Evolutionary conservation across 53 echinoderm and acorn worm species (phyloP).

Genomic region (Apostichopus leukothele): DNA sequence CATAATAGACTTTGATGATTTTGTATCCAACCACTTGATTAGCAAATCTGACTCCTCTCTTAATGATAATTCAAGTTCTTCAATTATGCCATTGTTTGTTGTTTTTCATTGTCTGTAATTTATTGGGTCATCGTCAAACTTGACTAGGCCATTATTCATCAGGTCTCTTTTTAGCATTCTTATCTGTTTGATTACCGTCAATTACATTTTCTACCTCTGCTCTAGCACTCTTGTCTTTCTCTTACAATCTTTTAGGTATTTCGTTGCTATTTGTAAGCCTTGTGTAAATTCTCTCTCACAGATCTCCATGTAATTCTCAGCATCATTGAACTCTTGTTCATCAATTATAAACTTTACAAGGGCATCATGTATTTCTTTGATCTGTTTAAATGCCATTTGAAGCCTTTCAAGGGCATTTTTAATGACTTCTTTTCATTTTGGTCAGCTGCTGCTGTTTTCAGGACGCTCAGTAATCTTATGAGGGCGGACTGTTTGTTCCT

Average conservation of each 20-base stretch:
- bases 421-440: slow-evolving; percentile 31
- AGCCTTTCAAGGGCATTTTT: slow-evolving; percentile 10
- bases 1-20: slow-evolving; percentile 19
- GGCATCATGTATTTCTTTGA: slow-evolving; percentile 7
- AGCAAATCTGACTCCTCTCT: slow-evolving; percentile 49
- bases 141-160: slow-evolving; percentile 26
- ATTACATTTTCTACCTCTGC: not conserved
- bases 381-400: not conserved
- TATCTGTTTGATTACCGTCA: not conserved
- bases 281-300: slow-evolving; percentile 23
- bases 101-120: slow-evolving; percentile 46
- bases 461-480: slow-evolving; percentile 8
- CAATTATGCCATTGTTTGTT: slow-evolving; percentile 25
- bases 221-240: slow-evolving; percentile 3
- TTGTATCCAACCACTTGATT: slow-evolving; percentile 51
- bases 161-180: slow-evolving; percentile 20
- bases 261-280: slow-evolving; percentile 31
- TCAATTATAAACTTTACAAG: not conserved
- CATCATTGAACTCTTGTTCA: slow-evolving; percentile 16
- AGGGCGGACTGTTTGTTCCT: slow-evolving; percentile 7
- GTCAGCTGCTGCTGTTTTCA: slow-evolving; percentile 2
- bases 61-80: slow-evolving; percentile 39
- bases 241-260: slow-evolving; percentile 16
- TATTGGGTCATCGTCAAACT: slow-evolving; percentile 44
- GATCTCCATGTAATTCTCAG: slow-evolving; percentile 20